Conservation (phyloP, 2,888 invertebrate genomes). For the Chymomyza amoena region DNA sequence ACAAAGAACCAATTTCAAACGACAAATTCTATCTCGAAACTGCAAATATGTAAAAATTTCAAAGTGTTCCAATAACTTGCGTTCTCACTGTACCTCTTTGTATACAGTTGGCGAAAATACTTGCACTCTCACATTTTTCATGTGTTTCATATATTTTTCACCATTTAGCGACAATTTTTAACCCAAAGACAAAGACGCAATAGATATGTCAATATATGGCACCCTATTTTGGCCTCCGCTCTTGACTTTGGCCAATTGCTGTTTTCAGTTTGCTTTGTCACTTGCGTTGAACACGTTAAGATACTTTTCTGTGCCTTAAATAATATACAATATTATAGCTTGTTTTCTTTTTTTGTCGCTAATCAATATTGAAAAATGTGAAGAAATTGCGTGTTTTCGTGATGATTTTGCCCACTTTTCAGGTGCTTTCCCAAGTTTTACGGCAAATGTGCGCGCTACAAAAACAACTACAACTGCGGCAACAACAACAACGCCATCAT, state of each 20-base stretch:
- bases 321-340: no score
- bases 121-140: constrained; percentile 1
- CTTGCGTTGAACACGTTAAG: not conserved
- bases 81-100: not conserved
- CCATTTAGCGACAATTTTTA: constrained; percentile 10
- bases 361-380: not conserved
- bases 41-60: no score
- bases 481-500: constrained; percentile 10
- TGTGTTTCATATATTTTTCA: not conserved
- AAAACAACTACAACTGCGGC: constrained; percentile 36
- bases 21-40: no score
- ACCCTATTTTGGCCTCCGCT: constrained; percentile 40
- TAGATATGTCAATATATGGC: constrained; percentile 8
- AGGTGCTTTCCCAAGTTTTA: constrained; percentile 58
- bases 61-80: no score
- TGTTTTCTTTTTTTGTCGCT: not conserved
- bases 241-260: constrained; percentile 59
- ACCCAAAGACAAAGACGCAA: constrained; percentile 22
- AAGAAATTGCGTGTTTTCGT: not conserved
- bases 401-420: constrained; percentile 72
- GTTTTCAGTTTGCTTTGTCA: constrained; percentile 43
- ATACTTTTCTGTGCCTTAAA: not conserved
- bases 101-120: not conserved
- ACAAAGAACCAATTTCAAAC: no score
- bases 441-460: constrained; percentile 60